Conservation (phyloP, 2,113 vertebrate species). For the Muscicapa adusta region DNA sequence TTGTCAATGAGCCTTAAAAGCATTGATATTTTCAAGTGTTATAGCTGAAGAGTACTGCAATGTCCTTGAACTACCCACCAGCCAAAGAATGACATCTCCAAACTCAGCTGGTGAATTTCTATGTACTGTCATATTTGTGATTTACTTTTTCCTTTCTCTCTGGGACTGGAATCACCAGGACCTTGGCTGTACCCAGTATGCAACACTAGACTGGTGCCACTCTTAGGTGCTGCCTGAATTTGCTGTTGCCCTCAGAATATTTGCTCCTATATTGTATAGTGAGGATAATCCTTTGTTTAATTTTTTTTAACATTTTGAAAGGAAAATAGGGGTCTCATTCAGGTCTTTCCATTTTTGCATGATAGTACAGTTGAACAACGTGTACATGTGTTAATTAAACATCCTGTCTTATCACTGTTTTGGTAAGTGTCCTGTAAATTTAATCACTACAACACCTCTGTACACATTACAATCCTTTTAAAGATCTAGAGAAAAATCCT, state of each 20-base stretch:
- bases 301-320: slow-evolving; percentile 47
- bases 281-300: slow-evolving; percentile 55
- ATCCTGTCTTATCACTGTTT: slow-evolving; percentile 56
- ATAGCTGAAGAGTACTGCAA: neutral
- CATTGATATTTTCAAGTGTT: slow-evolving; percentile 21
- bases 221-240: neutral
- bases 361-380: slow-evolving; percentile 14
- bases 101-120: neutral
- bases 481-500: slow-evolving; percentile 71
- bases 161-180: neutral
- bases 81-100: neutral
- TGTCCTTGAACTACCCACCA: slow-evolving; percentile 10
- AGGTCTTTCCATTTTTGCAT: slow-evolving; percentile 22
- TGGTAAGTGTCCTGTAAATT: slow-evolving; percentile 59
- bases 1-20: slow-evolving; percentile 40
- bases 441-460: slow-evolving; percentile 59
- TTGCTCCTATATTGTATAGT: neutral
- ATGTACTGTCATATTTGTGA: neutral
- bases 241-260: neutral
- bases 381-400: slow-evolving; percentile 48
- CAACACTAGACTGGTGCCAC: neutral
- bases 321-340: slow-evolving; percentile 11
- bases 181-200: neutral
- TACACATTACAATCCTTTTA: slow-evolving; percentile 67
- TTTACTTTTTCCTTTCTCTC: neutral